Evolutionary conservation across 2,888 invertebrate species (phyloP).

Genomic region (Polia nebulosa): DNA sequence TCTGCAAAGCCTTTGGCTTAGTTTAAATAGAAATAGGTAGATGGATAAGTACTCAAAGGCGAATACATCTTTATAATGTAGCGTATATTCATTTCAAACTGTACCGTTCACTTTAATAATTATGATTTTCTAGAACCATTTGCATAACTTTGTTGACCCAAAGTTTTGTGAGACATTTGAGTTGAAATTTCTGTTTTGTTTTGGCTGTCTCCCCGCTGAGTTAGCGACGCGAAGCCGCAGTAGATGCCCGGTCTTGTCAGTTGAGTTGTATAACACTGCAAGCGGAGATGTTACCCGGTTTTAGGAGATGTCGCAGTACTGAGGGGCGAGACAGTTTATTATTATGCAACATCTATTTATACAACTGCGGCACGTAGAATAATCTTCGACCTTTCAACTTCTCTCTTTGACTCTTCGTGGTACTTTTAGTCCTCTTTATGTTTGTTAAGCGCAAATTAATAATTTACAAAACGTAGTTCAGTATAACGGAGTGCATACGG

Average conservation of each 20-base stretch:
- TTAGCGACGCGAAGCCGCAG: background rate
- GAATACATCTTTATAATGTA: slow-evolving; percentile 1
- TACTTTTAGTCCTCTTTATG: slow-evolving; percentile 17
- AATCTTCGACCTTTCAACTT: background rate
- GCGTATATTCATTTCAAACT: no score
- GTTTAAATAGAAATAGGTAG: background rate
- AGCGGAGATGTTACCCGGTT: background rate
- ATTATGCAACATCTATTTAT: slow-evolving; percentile 39
- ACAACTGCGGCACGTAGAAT: slow-evolving; percentile 29
- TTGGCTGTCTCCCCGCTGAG: slow-evolving; percentile 20
- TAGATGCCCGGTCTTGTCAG: background rate
- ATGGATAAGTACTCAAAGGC: slow-evolving; percentile 20
- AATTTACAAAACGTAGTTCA: background rate
- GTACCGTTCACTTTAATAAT: background rate
- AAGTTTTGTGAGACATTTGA: background rate
- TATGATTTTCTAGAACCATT: slow-evolving; percentile 17
- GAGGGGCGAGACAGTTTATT: slow-evolving; percentile 10
- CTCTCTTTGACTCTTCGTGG: slow-evolving; percentile 8
- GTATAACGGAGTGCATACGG: slow-evolving; percentile 61
- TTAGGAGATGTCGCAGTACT: background rate
- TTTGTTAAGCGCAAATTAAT: background rate
- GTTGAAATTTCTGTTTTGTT: slow-evolving; percentile 9
- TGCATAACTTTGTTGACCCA: slow-evolving; percentile 5
- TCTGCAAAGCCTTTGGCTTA: slow-evolving; percentile 19
- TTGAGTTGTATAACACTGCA: slow-evolving; percentile 1